Evolutionary conservation across 2,888 invertebrate species (phyloP), one percentile per base, ranked within the genome.

Genomic region (Yponomeuta cagnagella): DNA sequence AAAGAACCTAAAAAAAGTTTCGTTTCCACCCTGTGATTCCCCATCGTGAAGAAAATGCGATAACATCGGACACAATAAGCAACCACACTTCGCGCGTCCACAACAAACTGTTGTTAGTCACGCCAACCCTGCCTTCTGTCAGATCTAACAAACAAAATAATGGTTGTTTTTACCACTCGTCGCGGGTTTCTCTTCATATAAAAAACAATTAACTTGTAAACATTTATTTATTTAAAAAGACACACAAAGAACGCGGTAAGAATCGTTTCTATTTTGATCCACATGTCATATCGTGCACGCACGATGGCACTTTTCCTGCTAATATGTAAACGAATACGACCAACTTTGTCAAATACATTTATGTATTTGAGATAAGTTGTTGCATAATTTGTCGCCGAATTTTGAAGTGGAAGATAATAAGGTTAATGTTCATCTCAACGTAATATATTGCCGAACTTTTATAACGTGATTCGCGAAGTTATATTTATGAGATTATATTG

Each of bases 61-160:
- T 65, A 30, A 10, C 33, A 65, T 65, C 65, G 65, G 64, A 58
- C 52, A 58, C 52, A 15, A 58, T 33, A 30, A 12, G 12, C 31
- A n/a, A 23, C 31, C 33, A 65, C 33, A 30, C 33, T 64, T 64
- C 64, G 23, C 6, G 64, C 64, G 64, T 23, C 33, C 33, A 33
- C 31, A 23, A 43, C 67, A 43, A 67, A 37, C 33, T 43, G n/a
- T 15, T 31, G 10, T 15, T 2, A 33, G 43, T 43, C 67, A 67
- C 67, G 67, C 43, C 31, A 67, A 33, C 66, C 33, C 12, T n/a
- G 64, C 64, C 23, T n/a, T 33, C 33, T 67, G 67, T 67, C 66
- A 43, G 67, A 67, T 67, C n/a, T 33, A 67, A 67, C 33, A 43
- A 67, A 66, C 66, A 12, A 43, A 67, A 67, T 67, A 67, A 67